phyloP scores from a whole-genome alignment of 2,113 vertebrate species.

The Gadus chalcogrammus region DNA sequence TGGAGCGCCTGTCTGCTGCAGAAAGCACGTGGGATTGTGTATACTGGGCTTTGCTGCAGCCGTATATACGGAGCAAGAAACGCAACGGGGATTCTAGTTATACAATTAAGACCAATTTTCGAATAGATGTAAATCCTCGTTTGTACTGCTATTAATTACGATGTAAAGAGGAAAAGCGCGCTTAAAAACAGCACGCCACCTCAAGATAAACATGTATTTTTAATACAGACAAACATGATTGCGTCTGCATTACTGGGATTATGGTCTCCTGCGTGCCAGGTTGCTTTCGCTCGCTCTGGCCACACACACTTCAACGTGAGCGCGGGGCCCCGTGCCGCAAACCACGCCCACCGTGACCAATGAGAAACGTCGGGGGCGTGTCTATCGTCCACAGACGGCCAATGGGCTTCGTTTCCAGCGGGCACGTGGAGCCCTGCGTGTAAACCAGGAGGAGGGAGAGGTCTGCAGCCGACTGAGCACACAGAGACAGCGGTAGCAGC shows the following conservation, averaged over 20 bases:
- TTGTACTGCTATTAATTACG: no score
- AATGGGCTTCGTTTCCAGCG: slow-evolving; percentile 35
- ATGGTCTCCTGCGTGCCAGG: slow-evolving; percentile 21
- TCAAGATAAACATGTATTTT: no score
- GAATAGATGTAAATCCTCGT: no score
- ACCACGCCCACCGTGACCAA: slow-evolving; percentile 47
- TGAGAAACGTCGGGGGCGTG: slow-evolving; percentile 8
- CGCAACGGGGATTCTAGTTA: not conserved
- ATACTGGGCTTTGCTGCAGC: slow-evolving; percentile 43
- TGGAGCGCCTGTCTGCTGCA: not conserved
- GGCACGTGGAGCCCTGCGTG: slow-evolving; percentile 69
- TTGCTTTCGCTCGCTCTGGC: slow-evolving; percentile 35
- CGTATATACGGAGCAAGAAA: slow-evolving; percentile 33
- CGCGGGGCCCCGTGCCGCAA: slow-evolving; percentile 49
- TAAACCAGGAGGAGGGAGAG: slow-evolving; percentile 26
- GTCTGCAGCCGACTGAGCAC: no score
- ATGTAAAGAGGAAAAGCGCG: no score
- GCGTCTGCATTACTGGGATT: no score
- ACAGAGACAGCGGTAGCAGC: no score
- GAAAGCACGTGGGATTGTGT: slow-evolving; percentile 64
- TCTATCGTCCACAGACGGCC: not conserved
- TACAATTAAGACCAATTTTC: no score
- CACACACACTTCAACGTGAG: slow-evolving; percentile 67
- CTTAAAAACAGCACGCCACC: no score
- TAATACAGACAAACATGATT: no score